phyloP scores from a whole-genome alignment of 2,113 vertebrate species.

The Cyanoderma ruficeps region DNA sequence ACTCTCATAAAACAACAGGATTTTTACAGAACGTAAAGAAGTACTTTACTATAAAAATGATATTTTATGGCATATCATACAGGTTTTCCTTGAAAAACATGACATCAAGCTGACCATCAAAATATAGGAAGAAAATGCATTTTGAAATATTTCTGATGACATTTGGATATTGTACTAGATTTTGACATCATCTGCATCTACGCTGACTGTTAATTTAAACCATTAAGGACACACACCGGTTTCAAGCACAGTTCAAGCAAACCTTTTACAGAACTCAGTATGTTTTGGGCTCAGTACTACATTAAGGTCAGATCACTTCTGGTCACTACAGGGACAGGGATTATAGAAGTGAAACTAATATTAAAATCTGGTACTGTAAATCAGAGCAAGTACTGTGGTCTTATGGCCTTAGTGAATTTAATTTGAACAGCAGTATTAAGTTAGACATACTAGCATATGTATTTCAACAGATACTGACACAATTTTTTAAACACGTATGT shows the following conservation, averaged over 20 bases:
- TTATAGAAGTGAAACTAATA: not conserved
- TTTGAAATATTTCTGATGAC: not conserved
- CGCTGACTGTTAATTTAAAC: not conserved
- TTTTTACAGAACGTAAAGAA: not conserved
- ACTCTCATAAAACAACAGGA: not conserved
- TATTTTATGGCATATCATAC: not conserved
- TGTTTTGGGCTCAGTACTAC: not conserved
- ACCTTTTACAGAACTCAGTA: not conserved
- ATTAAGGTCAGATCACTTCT: not conserved
- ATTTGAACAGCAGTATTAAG: not conserved
- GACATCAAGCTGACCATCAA: not conserved
- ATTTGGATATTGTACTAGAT: not conserved
- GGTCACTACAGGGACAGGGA: not conserved
- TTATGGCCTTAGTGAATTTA: not conserved
- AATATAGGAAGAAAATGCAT: constrained; percentile 44
- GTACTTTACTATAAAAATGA: not conserved
- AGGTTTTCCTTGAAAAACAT: not conserved
- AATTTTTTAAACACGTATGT: not conserved
- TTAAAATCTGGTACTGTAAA: not conserved
- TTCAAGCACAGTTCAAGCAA: not conserved
- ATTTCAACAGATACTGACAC: not conserved
- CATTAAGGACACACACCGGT: not conserved
- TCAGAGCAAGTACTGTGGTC: not conserved
- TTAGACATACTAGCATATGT: not conserved
- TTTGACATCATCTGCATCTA: not conserved